Percentiles rank a stretch among this genome's conserved stretches.
These are phyloP conservation scores for Cyprinodon diabolis DNA, from an alignment of 2,797 vertebrate genomes.

Conservation along the genomic window DNA sequence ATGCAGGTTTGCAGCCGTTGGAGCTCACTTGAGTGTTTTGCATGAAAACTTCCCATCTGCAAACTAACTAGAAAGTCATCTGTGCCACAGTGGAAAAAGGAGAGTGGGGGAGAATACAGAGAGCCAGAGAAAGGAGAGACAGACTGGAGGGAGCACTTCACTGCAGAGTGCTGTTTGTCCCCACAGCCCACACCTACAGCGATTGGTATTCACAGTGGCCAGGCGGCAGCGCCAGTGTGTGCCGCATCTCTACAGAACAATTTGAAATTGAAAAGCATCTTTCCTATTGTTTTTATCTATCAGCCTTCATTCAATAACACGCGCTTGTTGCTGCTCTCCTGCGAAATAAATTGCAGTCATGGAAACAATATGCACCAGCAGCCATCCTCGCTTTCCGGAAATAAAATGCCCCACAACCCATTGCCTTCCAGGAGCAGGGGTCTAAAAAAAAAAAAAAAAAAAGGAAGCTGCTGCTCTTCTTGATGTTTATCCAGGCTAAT, in stretches of 20 bases:
- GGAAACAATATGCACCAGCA: conserved; percentile 69
- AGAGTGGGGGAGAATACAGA: conserved; percentile 35
- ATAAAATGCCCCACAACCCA: conserved; percentile 63
- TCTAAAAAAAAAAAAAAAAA: conserved; percentile 45
- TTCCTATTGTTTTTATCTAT: conserved; percentile 73
- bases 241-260: conserved; percentile 53
- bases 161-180: conserved; percentile 48
- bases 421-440: conserved; percentile 50
- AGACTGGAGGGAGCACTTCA: conserved; percentile 29
- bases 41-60: conserved; percentile 37
- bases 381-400: conserved; percentile 54
- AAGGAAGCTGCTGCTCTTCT: conserved; percentile 54
- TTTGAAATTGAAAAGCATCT: conserved; percentile 70
- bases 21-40: conserved; percentile 25
- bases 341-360: conserved; percentile 73
- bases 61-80: conserved; percentile 37
- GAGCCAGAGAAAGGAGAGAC: conserved; percentile 9
- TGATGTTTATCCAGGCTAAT: conserved; percentile 72
- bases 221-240: conserved; percentile 24
- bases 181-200: conserved; percentile 37
- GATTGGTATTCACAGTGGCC: conserved; percentile 67
- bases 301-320: conserved; percentile 62
- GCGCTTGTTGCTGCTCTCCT: conserved; percentile 55
- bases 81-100: conserved; percentile 15
- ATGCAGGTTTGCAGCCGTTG: conserved; percentile 13